These are phyloP conservation scores for Echinometra lucunter DNA, from an alignment of 53 echinoderm and acorn worm genomes.

Conservation along the genomic window DNA sequence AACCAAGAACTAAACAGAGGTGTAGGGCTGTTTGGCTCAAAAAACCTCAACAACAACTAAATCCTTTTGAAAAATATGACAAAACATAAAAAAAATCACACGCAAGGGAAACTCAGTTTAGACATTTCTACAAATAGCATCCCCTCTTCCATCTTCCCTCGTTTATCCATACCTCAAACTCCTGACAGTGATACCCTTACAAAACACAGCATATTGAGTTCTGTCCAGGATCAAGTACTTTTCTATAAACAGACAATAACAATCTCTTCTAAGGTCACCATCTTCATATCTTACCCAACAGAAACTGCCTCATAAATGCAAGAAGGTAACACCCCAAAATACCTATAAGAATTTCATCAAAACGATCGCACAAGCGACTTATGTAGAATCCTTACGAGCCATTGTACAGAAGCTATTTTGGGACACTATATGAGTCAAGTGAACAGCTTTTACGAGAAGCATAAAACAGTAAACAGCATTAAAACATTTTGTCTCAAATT, in stretches of 20 bases:
- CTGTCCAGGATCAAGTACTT: constrained; percentile 8
- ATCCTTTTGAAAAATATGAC: background rate
- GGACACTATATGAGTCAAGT: background rate
- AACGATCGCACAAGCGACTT: background rate
- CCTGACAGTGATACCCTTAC: background rate
- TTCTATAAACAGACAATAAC: constrained; percentile 50
- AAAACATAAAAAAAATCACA: too few relatives aligned
- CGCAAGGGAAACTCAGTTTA: too few relatives aligned
- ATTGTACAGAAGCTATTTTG: too few relatives aligned
- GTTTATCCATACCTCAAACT: background rate
- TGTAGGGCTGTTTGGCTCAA: background rate
- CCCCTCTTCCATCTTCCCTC: background rate
- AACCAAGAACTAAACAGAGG: background rate
- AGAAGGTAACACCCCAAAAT: background rate
- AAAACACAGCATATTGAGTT: background rate
- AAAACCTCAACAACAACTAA: background rate
- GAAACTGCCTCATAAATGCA: constrained; percentile 2
- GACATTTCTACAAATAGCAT: too few relatives aligned
- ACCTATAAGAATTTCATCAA: constrained; percentile 20
- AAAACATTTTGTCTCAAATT: background rate
- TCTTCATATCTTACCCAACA: constrained; percentile 13
- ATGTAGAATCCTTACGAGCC: too few relatives aligned
- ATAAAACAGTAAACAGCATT: background rate
- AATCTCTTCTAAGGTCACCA: background rate
- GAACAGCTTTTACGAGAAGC: background rate